Evolutionary conservation across 2,797 vertebrate species (phyloP), one percentile per base, ranked within the genome.

Genomic region (Pseudochaenichthys georgianus): DNA sequence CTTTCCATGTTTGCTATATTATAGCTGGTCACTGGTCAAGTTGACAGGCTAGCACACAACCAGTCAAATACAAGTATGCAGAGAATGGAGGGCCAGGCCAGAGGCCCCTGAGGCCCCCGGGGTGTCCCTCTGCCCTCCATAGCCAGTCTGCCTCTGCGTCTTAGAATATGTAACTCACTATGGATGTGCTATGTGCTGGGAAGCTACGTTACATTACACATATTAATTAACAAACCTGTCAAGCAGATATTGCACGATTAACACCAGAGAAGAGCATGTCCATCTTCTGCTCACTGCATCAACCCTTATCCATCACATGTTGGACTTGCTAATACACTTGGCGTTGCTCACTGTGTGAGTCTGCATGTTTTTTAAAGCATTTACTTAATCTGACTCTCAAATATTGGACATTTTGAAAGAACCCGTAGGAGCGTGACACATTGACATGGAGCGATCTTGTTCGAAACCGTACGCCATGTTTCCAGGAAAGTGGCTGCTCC

Each of bases 171-270:
- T 17, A 38, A 50, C 52, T 55, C 47, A 70, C 77, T 66, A 63
- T 73, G 62, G 41, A 70, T 71, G 45, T 64, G 45, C 71, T 64
- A 86, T 85, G 59, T 73, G 71, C 41, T 17, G 55, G 45, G 54
- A 58, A 71, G 73, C 70, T 78, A 54, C 71, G 78, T 88, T 78
- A 57, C 71, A 79, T 88, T 68, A 70, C 77, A 77, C 78, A 71
- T 78, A 79, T 85, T 71, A 75, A 89, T 89, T 84, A 85, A 80
- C 85, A 77, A 82, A 86, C 64, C 67, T 86, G 87, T 73, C 87
- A 48, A 59, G n/a, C n/a, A n/a, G n/a, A n/a, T n/a, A n/a, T n/a
- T n/a, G 53, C 23, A 73, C 80, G 87, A 93, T 92, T 85, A 90
- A 91, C 87, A 73, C 66, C 70, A 58, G 70, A 77, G 43, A 51